These are phyloP conservation scores for Peromyscus nudipes DNA, from an alignment of 2,797 vertebrate genomes.

Conservation along the genomic window DNA sequence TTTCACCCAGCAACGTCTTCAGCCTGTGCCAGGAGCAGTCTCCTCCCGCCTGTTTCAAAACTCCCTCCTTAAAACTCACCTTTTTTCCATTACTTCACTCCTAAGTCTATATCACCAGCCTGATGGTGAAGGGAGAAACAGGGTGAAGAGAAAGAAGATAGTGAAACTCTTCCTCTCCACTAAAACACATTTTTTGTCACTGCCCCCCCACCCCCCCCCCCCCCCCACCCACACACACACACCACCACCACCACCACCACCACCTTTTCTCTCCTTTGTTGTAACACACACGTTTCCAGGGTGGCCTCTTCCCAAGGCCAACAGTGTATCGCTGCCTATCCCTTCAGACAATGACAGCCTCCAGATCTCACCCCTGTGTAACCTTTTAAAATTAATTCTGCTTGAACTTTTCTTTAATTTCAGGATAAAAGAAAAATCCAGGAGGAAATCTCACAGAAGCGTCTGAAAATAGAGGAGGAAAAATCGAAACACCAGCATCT, in stretches of 20 bases:
- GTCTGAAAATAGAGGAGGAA: conserved; percentile 95
- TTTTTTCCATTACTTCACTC: not conserved
- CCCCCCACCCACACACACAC: not conserved
- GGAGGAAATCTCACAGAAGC: conserved; percentile 96
- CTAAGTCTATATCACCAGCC: not conserved
- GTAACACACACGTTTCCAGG: conserved; percentile 42
- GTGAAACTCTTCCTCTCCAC: not conserved
- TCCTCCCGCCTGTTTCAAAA: conserved; percentile 39
- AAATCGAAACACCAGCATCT: conserved; percentile 97
- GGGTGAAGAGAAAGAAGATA: not conserved
- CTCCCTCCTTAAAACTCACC: not conserved
- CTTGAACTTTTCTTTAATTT: conserved; percentile 67
- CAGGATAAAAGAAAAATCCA: conserved; percentile 97
- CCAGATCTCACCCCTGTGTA: not conserved
- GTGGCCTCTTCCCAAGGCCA: not conserved
- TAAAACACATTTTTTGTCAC: not conserved
- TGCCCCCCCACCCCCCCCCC: no score
- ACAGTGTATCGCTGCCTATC: not conserved
- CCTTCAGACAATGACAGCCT: not conserved
- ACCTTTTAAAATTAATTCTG: conserved; percentile 30
- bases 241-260: no score
- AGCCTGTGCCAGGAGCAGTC: not conserved
- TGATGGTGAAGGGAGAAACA: not conserved
- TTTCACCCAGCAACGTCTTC: conserved; percentile 22
- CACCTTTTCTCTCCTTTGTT: conserved; percentile 8